Conservation (phyloP, 2,888 invertebrate species). For the Cantharis flavilabris region DNA sequence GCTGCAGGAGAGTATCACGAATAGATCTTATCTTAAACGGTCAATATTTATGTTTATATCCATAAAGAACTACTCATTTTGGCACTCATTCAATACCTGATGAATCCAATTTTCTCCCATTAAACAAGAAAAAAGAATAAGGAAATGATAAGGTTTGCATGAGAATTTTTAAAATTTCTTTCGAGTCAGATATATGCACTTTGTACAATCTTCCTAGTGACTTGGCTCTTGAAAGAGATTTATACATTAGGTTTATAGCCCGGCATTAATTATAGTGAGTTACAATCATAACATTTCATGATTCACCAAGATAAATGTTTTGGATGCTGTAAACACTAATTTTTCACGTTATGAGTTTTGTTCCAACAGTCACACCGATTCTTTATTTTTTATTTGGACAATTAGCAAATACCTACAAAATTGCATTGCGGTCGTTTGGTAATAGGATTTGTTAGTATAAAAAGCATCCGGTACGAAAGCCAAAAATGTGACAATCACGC, state of each 20-base stretch:
- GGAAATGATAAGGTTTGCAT: neutral
- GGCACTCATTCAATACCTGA: neutral
- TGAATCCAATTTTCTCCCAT: neutral
- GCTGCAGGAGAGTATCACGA: neutral
- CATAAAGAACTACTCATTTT: neutral
- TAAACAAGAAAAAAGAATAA: neutral
- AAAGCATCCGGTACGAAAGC: neutral
- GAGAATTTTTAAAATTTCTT: neutral
- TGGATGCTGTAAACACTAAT: neutral
- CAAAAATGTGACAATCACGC: neutral
- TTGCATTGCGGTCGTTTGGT: neutral
- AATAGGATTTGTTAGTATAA: neutral
- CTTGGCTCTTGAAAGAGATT: slow-evolving; percentile 8
- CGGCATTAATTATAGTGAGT: slow-evolving; percentile 18
- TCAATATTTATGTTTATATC: neutral
- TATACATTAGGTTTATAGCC: slow-evolving; percentile 12
- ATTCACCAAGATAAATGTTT: slow-evolving; percentile 8
- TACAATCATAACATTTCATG: slow-evolving; percentile 16
- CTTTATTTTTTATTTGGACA: neutral
- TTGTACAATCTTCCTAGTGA: neutral
- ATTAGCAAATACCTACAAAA: neutral
- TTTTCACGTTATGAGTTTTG: neutral
- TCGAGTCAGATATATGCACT: neutral
- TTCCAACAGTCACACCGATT: neutral
- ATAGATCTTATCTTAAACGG: neutral